Evolutionary conservation across 2,888 invertebrate species (phyloP), one percentile per base, ranked within the genome.

Genomic region (Acanthosepion lycidas): DNA sequence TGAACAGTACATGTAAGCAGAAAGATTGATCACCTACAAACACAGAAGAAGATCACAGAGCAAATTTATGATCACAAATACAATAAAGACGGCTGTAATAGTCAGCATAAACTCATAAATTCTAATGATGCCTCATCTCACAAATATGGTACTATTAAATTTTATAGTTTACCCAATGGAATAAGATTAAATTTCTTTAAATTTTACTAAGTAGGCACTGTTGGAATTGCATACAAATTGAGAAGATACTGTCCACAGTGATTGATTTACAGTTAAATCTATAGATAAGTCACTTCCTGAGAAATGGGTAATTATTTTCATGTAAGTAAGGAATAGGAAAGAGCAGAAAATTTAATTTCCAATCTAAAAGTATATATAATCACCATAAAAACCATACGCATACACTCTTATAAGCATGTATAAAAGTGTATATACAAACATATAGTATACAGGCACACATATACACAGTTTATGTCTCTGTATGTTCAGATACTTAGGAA

Each of bases 11-110:
- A 78, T 78, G 78, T 78, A 78, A 78, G 78, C 78, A 78, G 78
- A n/a, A 78, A 78, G 78, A 78, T 78, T 78, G 78, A 78, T 78
- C 78, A 78, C 78, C 78, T 78, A 28, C 5, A 78, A 28, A n/a
- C 78, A 78, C 15, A n/a, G 15, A 78, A n/a, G 78, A n/a, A 78
- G 78, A n/a, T 78, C 78, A 78, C n/a, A n/a, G 78, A 78, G n/a
- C n/a, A 78, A 78, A 78, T 78, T 78, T 78, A 78, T 78, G 78
- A 78, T 78, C 78, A n/a, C n/a, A 78, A 78, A n/a, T 78, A 78
- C 78, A 33, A 78, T 78, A 78, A 78, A 78, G n/a, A 78, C 9
- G 15, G 78, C 78, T 15, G 78, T 78, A 78, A 78, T 78, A 78
- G n/a, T 78, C 78, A 33, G 78, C 78, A 78, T 78, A n/a, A 78